Base-by-base conservation (phyloP, 1,140 invertebrate species). In the Helicoverpa armigera region DNA sequence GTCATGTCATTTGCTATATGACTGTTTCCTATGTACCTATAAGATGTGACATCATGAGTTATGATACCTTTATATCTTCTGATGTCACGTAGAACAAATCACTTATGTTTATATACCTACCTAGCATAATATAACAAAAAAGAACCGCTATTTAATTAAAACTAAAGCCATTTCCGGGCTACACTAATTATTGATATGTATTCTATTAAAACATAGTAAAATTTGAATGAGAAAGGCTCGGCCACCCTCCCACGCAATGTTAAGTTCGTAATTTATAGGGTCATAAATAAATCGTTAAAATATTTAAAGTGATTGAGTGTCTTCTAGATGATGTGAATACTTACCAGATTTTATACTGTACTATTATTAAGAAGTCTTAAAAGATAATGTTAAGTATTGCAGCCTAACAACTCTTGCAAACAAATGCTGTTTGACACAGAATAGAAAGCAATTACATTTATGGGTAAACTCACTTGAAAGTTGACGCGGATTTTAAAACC, bases 11-110 rank as follows among this genome's bases (percentile, higher is more conserved):
- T 79, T 60, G 14, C 14, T 79, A n/a, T 18, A 60, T 58, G 35
- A 31, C 23, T 54, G n/a, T 74, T 60, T 73, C 70, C 29, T 58
- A 58, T 29, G 48, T 51, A n/a, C 76, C 76, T 53, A 56, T 60
- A n/a, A 48, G 29, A 14, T 69, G 51, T 78, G 63, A 78, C 63
- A 56, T 69, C 76, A 78, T 69, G 10, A 51, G 29, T 23, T 79
- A 48, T 60, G 13, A 43, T 61, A 75, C 18, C 35, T 75, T 2
- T 73, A 50, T 18, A 48, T 61, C 73, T 29, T 16, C 35, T 63
- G 43, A 79, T 79, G 61, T 58, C 75, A 54, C 23, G 61, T 43
- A 77, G 50, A 14, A 54, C 14, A 63, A 48, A 2, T 48, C 53
- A 74, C 23, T 23, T 23, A 23, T 23, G 23, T 23, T 23, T 23